Evolutionary conservation across 2,113 vertebrate species (phyloP).

Genomic region (Periophthalmus modestus): DNA sequence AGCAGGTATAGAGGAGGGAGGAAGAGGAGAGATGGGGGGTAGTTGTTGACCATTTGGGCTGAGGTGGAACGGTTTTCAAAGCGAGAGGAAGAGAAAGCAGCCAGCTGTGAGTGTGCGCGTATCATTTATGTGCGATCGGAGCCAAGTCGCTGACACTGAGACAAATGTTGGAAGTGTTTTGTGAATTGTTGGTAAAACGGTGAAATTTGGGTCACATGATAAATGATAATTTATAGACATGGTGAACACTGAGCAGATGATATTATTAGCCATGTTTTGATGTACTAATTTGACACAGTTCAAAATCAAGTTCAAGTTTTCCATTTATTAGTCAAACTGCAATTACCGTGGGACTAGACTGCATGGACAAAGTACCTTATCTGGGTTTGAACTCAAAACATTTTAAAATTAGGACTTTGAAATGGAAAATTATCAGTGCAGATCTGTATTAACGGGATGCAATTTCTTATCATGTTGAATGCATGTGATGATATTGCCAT

Average conservation of each 20-base stretch:
- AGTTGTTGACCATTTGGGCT: slow-evolving; percentile 50
- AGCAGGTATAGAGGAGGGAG: slow-evolving; percentile 60
- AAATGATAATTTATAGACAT: background rate
- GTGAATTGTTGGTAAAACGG: slow-evolving; percentile 70
- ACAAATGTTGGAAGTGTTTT: slow-evolving; percentile 67
- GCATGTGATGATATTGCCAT: background rate
- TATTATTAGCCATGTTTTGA: background rate
- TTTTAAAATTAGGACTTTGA: no score
- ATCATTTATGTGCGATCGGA: slow-evolving; percentile 52
- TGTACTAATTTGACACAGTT: background rate
- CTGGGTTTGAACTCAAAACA: background rate
- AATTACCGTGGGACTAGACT: no score
- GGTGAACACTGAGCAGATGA: background rate
- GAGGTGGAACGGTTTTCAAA: slow-evolving; percentile 65
- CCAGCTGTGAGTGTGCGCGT: slow-evolving; percentile 54
- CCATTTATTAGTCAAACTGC: background rate
- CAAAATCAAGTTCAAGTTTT: background rate
- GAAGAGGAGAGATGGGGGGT: background rate
- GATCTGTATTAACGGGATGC: background rate
- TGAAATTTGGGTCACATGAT: slow-evolving; percentile 18
- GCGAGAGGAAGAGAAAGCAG: slow-evolving; percentile 42
- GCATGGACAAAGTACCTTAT: background rate
- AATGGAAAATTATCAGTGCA: background rate
- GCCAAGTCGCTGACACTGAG: slow-evolving; percentile 62
- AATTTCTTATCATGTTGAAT: no score